Percentiles rank a stretch among this genome's conserved stretches.
Conservation (phyloP, 2,113 vertebrate genomes). For the Eudyptes chrysolophus region DNA sequence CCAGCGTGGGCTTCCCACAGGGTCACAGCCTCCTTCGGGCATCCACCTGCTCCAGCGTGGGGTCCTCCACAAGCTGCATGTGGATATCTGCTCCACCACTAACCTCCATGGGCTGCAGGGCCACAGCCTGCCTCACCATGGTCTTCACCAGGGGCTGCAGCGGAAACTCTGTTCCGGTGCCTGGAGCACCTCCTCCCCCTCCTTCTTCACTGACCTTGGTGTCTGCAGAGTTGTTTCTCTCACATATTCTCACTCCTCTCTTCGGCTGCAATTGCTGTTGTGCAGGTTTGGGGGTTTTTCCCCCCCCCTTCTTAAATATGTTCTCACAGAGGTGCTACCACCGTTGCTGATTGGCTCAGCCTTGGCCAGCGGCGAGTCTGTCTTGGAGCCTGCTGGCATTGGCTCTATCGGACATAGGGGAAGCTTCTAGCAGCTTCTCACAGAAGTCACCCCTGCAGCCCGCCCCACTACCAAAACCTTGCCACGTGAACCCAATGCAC, state of each 20-base stretch:
- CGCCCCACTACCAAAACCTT: background rate
- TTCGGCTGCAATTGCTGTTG: too few relatives aligned
- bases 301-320: background rate
- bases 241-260: background rate
- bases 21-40: background rate
- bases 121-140: background rate
- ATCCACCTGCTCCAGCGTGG: background rate
- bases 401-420: background rate
- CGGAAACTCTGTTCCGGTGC: background rate
- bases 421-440: background rate
- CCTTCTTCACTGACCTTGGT: background rate
- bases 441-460: background rate
- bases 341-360: accelerated
- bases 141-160: background rate
- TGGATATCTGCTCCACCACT: background rate
- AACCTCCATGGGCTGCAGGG: background rate
- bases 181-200: background rate
- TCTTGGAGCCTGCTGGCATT: background rate
- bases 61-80: background rate
- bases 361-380: background rate
- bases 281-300: too few relatives aligned
- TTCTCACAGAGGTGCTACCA: background rate
- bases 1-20: too few relatives aligned
- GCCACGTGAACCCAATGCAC: background rate
- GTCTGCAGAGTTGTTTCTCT: background rate